Evolutionary conservation across 2,113 vertebrate genomes (phyloP), one percentile per base, ranked within the genome.

Genomic region (Hassar affinis): DNA sequence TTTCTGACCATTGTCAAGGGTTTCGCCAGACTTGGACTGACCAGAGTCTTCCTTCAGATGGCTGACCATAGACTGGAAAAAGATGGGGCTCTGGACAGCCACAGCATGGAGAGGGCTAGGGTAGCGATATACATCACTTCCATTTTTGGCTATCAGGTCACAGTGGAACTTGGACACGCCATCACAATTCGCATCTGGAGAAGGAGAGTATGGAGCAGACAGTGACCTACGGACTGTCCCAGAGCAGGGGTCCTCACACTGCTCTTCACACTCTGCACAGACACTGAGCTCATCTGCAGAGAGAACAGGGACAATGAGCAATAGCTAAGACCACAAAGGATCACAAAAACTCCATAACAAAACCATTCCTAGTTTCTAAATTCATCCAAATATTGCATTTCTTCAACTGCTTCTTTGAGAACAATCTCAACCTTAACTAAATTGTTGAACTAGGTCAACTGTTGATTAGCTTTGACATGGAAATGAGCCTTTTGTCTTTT

Each of bases 51-150:
- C 96, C 90, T 88, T 91, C 62, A 91, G 86, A 68, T 85, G 92
- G 86, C 93, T 91, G 0, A 92, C 90, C 84, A 95, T 87, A 0
- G 94, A 93, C 15, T 96, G 94, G 14, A 97, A 93, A 86, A 96
- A 96, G 90, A 94, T 93, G 1, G 95, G 96, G 86, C 95, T 97
- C 89, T 98, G 96, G 71, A 97, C 94, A 0, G 95, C 96, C 45
- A 97, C 95, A 0, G 97, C 96, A 0, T 97, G 96, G 62, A 98
- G 95, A 0, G 96, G 97, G 80, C 96, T 98, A 15, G 96, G 96
- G 85, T 98, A 97, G 64, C 95, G 94, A 88, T 96, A 97, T 12
- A 98, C 86, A 0, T 99, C 96, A 1, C 87, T 95, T 85, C 96
- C 94, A 0, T 96, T 97, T 90, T 94, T 95, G 86, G 95, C 95